Base-by-base conservation (phyloP, 2,113 vertebrate genomes). In the Corythornis cristatus region DNA sequence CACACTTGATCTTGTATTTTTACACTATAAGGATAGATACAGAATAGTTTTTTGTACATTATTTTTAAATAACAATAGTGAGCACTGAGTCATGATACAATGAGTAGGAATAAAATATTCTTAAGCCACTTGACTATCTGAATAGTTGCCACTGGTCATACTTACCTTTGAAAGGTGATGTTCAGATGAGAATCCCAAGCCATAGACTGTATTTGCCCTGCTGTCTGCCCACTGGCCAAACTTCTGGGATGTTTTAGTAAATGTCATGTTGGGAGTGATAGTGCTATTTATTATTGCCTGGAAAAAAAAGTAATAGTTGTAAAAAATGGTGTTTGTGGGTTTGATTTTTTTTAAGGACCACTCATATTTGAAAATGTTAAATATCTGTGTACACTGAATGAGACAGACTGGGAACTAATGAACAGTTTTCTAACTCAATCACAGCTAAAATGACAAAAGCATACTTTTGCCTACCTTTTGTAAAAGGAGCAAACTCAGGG, bases 271-370 rank as follows among this genome's bases (percentile, higher is more conserved):
- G 96, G 99, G 99, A 90, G 99, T 99, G 98, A 99, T 99, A 95
- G 99, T 99, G 98, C 99, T 99, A 97, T 99, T 99, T 98, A 99
- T 99, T 99, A 99, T 99, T 98, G 99, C 99, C 99, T 99, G 96
- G n/a, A 96, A 98, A 97, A 37, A 50, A 94, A 97, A 88, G 40
- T 70, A 93, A 48, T 7, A 86, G n/a, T 37, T 37, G 61, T 90
- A 75, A 50, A 92, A 89, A 78, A 73, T 3, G 0, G 6, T 1
- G 2, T 4, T 54, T 4, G 2, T 42, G 9, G 1, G 0, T 62
- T 78, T 35, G 3, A 2, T 12, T 26, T 53, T 51, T 83, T 51
- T 77, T 35, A 62, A 12, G 86, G 29, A 68, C 26, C 37, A 37
- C 3, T 37, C 17, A 33, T 46, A 84, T 86, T 8, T 71, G n/a